Base-by-base conservation (phyloP, 2,888 invertebrate species). In the Leptopilina syphax region DNA sequence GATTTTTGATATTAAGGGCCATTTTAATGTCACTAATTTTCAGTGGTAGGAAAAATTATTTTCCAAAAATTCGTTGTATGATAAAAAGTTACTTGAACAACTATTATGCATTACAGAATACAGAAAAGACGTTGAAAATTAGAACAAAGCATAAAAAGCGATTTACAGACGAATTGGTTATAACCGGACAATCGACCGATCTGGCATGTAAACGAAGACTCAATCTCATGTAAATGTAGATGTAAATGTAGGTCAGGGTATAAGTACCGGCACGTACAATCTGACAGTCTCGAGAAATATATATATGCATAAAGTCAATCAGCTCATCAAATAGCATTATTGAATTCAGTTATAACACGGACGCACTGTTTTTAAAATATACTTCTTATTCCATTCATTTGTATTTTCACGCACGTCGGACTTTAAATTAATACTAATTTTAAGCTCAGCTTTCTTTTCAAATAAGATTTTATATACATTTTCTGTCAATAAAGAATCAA, bases 221-320 rank as follows among this genome's bases (percentile, higher is more conserved):
- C 85, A 85, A 82, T 57, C 13, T 78, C 79, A 80, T 82, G 84
- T 80, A 80, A 63, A 63, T 78, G 78, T 63, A 65, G 80, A 86
- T 87, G 85, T 87, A 80, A 88, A 89, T 89, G 88, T 89, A 89
- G 89, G 89, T 89, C 89, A 89, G 88, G 89, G 89, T 84, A 83
- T 83, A 79, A 81, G 84, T 88, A 87, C 87, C 88, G 87, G 85
- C 85, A 86, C 84, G 85, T 86, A 77, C 66, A 27, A 70, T 34
- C 68, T 70, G 68, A 10, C 24, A 50, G 68, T 54, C 68, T 70
- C 50, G 50, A 73, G 54, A 65, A 65, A 65, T 65, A 73, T 70
- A 73, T 70, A 70, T 13, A 73, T 54, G 54, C 70, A 73, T 73
- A 73, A 54, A 73, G 13, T 73, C 57, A 57, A 27, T 73, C 54